phyloP scores from a whole-genome alignment of 1,140 invertebrate species.

The Daktulosphaira vitifoliae region DNA sequence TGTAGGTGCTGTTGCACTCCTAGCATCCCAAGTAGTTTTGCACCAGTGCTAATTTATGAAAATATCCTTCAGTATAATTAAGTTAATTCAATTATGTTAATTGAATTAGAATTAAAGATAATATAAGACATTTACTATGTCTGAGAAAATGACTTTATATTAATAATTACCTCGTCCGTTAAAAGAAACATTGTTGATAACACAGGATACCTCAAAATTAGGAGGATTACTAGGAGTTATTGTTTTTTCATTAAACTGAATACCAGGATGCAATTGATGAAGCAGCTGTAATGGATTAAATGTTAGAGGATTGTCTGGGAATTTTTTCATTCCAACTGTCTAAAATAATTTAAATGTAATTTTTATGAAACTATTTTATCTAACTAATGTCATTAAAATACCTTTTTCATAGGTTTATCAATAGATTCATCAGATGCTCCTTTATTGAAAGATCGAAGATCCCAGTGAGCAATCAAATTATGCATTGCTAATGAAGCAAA shows the following conservation, averaged over 20 bases:
- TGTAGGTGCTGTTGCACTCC: no score
- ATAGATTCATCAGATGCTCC: neutral
- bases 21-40: no score
- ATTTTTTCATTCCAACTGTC: slow-evolving; percentile 12
- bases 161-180: slow-evolving; percentile 5
- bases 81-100: no score
- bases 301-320: neutral
- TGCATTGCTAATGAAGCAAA: slow-evolving; percentile 28
- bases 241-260: neutral
- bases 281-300: slow-evolving; percentile 14
- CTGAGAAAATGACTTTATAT: no score
- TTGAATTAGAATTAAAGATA: no score
- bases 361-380: no score
- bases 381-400: neutral
- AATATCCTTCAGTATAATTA: no score
- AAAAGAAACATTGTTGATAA: neutral
- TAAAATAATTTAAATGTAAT: neutral
- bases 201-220: neutral
- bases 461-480: slow-evolving; percentile 24
- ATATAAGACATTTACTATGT: no score
- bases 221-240: neutral
- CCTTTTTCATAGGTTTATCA: neutral
- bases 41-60: no score
- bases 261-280: slow-evolving; percentile 1
- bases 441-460: neutral